A percentile compares a stretch with the other conserved stretches of the same genome.
Conservation (phyloP, 2,113 vertebrate species). For the Onychostruthus taczanowskii region DNA sequence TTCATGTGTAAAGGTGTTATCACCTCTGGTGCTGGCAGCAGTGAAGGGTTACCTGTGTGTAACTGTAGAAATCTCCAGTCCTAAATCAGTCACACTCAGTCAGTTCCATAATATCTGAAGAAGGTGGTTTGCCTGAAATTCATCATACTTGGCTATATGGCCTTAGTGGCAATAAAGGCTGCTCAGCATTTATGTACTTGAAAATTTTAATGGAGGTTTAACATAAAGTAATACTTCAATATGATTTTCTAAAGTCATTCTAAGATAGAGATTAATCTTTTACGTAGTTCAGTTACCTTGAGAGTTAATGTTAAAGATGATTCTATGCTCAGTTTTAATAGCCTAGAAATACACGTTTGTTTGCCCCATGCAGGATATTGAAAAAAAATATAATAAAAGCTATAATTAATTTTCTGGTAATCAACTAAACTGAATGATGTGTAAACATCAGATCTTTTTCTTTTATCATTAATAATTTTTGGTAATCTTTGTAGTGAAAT, state of each 20-base stretch:
- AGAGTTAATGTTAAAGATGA: not conserved
- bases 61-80: not conserved
- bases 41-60: not conserved
- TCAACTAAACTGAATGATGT: not conserved
- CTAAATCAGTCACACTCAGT: not conserved
- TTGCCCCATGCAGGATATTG: not conserved
- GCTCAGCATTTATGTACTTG: not conserved
- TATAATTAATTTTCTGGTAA: not conserved
- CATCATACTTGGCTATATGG: not conserved
- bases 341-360: not conserved
- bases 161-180: not conserved
- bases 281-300: not conserved
- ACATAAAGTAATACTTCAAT: not conserved
- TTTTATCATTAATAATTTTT: not conserved
- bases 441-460: not conserved
- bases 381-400: not conserved
- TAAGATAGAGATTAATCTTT: not conserved
- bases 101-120: not conserved
- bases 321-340: not conserved
- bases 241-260: not conserved
- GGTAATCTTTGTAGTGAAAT: not conserved
- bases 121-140: not conserved
- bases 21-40: not conserved
- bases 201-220: not conserved
- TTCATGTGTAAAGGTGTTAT: not conserved